Percentiles rank a stretch among this genome's conserved stretches.
Evolutionary conservation across 2,113 vertebrate species (phyloP).

Genomic region (Carassius carassius): DNA sequence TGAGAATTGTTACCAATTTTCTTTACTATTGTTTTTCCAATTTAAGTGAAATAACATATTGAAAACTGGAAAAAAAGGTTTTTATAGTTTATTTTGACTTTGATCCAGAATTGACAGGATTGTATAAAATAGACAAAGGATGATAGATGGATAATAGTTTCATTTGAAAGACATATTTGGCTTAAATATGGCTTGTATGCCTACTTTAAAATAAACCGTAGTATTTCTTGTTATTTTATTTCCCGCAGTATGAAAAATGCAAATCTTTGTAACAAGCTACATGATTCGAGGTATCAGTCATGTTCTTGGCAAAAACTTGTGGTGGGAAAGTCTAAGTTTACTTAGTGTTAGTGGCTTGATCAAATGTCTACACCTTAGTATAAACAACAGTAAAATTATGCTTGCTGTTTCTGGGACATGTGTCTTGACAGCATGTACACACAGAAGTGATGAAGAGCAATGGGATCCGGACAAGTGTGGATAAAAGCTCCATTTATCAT

Average conservation of each 20-base stretch:
- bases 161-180: background rate
- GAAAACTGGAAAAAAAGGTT: background rate
- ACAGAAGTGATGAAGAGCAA: conserved; percentile 36
- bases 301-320: background rate
- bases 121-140: background rate
- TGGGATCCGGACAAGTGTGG: background rate
- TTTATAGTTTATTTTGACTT: background rate
- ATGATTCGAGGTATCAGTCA: background rate
- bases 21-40: background rate
- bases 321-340: background rate
- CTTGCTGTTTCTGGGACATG: background rate
- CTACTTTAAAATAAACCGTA: background rate
- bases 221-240: background rate
- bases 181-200: background rate
- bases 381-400: background rate
- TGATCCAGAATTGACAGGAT: background rate
- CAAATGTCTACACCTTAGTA: background rate
- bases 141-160: background rate
- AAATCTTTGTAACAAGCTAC: background rate
- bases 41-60: background rate
- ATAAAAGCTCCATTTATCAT: conserved; percentile 36
- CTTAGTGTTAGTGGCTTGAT: background rate
- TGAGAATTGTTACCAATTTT: background rate
- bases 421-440: conserved; percentile 21
- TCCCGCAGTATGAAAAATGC: background rate